These are phyloP conservation scores for Lasiurus cinereus DNA, from an alignment of 2,113 vertebrate genomes.

Conservation along the genomic window DNA sequence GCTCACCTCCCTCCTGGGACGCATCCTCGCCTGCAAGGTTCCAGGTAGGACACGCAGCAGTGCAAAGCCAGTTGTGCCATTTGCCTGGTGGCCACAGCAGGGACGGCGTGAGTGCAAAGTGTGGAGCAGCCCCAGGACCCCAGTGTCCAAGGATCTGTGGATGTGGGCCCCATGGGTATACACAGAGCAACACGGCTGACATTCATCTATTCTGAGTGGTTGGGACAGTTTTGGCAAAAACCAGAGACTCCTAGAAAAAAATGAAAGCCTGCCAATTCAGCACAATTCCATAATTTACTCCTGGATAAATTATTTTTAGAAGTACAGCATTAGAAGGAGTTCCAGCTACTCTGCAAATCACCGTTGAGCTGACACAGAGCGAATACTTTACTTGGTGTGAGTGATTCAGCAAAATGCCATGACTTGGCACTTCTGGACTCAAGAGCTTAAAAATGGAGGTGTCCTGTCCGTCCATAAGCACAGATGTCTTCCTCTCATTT, in stretches of 20 bases:
- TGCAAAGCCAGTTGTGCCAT: accelerated
- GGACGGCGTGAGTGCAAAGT: background rate
- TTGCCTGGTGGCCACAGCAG: background rate
- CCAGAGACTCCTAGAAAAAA: background rate
- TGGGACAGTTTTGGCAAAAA: background rate
- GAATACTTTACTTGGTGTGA: accelerated
- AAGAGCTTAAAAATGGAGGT: background rate
- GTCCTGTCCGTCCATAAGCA: background rate
- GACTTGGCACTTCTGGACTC: too few species aligned
- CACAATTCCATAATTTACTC: background rate
- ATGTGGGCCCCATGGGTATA: accelerated
- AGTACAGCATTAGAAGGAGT: background rate
- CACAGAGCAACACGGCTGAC: accelerated
- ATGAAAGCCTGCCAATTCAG: background rate
- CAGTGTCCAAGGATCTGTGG: background rate
- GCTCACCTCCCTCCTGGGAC: background rate
- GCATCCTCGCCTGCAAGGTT: accelerated
- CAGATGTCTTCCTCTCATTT: accelerated
- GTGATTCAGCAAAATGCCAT: background rate
- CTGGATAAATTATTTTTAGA: background rate
- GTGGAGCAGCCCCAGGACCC: accelerated
- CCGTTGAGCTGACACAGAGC: background rate
- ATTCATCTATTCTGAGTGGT: background rate
- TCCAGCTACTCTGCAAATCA: background rate
- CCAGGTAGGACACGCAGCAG: background rate